A percentile compares a stretch with the other conserved stretches of the same genome.
Conservation (phyloP, 1,140 invertebrate species). For the Drepana arcuata region DNA sequence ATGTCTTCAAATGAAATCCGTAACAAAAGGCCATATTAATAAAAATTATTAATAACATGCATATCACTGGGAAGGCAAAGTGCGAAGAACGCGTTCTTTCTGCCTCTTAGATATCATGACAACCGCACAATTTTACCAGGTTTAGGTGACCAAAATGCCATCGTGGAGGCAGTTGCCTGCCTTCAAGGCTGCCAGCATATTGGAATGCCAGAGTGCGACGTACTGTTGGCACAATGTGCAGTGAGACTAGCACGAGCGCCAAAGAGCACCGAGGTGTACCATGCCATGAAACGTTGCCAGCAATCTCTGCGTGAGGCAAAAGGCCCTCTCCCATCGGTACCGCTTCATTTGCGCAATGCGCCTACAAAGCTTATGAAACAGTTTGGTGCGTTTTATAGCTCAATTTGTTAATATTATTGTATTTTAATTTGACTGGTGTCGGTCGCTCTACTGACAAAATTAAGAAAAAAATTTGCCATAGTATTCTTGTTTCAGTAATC, state of each 20-base stretch:
- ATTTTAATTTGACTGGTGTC: too few relatives aligned
- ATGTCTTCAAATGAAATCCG: too few relatives aligned
- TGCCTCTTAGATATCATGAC: too few relatives aligned
- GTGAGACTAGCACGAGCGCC: slow-evolving; percentile 83
- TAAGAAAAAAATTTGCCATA: too few relatives aligned
- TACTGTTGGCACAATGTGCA: slow-evolving; percentile 82
- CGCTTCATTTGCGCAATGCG: slow-evolving; percentile 84
- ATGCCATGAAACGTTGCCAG: slow-evolving; percentile 77
- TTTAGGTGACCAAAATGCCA: slow-evolving; percentile 71
- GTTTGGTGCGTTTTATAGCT: slow-evolving; percentile 79
- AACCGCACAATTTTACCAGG: too few relatives aligned
- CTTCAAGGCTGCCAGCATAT: slow-evolving; percentile 86
- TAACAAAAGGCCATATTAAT: too few relatives aligned
- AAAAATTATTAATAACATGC: too few relatives aligned
- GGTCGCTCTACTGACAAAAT: too few relatives aligned
- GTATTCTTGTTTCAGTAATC: too few relatives aligned
- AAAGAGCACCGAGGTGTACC: slow-evolving; percentile 82
- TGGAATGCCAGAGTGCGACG: slow-evolving; percentile 87
- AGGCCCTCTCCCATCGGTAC: slow-evolving; percentile 81
- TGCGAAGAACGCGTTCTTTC: too few relatives aligned
- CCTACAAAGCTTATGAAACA: slow-evolving; percentile 85
- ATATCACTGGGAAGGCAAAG: too few relatives aligned
- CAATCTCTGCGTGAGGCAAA: slow-evolving; percentile 74
- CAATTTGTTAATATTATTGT: too few relatives aligned
- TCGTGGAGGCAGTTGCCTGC: slow-evolving; percentile 78